Evolutionary conservation across 2,113 vertebrate species (phyloP).

Genomic region (Typhlomys cinereus): DNA sequence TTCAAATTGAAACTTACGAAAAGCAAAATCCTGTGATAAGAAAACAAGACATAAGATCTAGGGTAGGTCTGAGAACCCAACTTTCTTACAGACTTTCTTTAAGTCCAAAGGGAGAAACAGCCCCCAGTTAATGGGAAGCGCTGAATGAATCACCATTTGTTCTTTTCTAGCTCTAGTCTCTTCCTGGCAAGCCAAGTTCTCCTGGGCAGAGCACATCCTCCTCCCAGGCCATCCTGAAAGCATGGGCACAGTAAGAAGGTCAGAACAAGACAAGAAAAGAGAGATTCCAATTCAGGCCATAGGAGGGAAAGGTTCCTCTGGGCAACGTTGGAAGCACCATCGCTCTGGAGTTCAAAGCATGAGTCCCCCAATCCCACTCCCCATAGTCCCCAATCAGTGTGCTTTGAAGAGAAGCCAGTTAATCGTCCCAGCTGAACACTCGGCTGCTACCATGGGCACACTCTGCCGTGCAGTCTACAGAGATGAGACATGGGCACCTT

Average conservation of each 20-base stretch:
- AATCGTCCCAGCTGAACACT: neutral
- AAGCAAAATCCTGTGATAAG: neutral
- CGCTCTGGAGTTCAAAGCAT: neutral
- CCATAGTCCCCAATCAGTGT: accelerated
- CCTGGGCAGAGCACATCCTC: conserved; percentile 1
- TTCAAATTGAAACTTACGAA: neutral
- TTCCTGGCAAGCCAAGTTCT: conserved; percentile 33
- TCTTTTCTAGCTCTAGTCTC: conserved; percentile 42
- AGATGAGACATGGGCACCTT: neutral
- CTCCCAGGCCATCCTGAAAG: neutral
- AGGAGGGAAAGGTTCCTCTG: neutral
- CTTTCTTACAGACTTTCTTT: conserved; percentile 29
- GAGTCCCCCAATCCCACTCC: neutral
- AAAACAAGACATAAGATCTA: neutral
- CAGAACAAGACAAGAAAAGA: neutral
- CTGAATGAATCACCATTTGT: conserved; percentile 50
- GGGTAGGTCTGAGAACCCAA: neutral
- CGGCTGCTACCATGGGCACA: neutral
- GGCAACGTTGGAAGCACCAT: too few relatives aligned
- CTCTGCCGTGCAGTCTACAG: neutral
- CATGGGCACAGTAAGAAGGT: neutral
- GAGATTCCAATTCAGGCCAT: neutral
- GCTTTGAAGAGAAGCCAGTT: neutral
- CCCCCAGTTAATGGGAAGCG: neutral
- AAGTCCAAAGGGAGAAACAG: neutral